A percentile compares a stretch with the other conserved stretches of the same genome.
These are phyloP conservation scores for Cydia fagiglandana DNA, from an alignment of 1,140 invertebrate species.

Conservation along the genomic window DNA sequence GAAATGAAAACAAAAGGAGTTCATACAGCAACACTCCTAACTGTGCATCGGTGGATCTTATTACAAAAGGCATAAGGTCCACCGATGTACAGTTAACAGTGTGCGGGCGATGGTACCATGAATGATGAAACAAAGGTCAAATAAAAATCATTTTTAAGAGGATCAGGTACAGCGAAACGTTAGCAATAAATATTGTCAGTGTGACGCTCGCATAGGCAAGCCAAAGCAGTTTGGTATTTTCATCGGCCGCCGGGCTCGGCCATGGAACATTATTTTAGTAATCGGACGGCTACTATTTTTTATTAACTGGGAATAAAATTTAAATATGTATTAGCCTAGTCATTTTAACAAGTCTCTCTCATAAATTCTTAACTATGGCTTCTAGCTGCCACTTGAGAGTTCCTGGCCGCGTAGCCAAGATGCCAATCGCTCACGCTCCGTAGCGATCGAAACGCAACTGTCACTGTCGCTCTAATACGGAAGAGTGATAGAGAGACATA, in stretches of 20 bases:
- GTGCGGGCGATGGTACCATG: no score
- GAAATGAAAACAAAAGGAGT: no score
- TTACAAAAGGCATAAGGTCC: no score
- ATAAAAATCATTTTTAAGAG: neutral
- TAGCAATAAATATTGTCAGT: constrained; percentile 27
- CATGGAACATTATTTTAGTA: constrained; percentile 23
- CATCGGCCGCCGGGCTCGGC: constrained; percentile 20
- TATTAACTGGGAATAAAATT: constrained; percentile 30
- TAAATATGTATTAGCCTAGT: constrained; percentile 9
- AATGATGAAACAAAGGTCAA: neutral
- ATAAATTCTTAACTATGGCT: constrained; percentile 13
- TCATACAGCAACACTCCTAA: no score
- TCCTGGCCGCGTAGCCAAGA: no score
- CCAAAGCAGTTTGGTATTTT: constrained; percentile 29
- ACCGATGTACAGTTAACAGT: no score
- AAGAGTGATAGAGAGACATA: no score
- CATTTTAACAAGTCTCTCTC: constrained; percentile 2
- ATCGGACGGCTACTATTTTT: constrained; percentile 16
- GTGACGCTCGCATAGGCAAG: constrained; percentile 23
- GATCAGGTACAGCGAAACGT: constrained; percentile 13
- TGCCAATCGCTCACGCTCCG: no score
- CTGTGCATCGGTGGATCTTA: no score
- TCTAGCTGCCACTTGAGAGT: constrained; percentile 29
- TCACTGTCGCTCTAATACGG: no score
- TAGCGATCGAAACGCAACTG: no score